Evolutionary conservation across 2,797 vertebrate species (phyloP), one percentile per base, ranked within the genome.

Genomic region (Catostomus latipinnis): DNA sequence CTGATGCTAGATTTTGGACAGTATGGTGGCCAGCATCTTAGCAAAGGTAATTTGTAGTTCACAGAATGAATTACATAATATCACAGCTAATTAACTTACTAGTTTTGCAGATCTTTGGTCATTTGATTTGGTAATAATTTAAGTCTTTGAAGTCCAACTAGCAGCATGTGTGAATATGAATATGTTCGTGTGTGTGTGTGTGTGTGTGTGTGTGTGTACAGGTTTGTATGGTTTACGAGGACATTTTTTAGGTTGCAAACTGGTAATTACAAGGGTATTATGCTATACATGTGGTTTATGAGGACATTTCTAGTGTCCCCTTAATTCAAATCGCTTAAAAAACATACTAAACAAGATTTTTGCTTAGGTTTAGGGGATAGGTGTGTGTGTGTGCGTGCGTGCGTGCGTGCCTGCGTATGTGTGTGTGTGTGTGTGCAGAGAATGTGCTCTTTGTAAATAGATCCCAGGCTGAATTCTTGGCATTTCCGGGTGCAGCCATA

Each of bases 371-470:
- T 22, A 22, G 22, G 22, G 22, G 22, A 18, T 18, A 18, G 16
- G 16, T 18, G 16, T 3, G 22, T 22, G 22, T 22, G 22, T 22
- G 22, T 22, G 22, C 2, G 22, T 22, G 22, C 2, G 22, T 22
- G 22, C 2, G 22, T 22, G 22, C 2, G 22, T 22, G 80, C 58
- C 60, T 60, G 83, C 86, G 83, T 82, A 84, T 85, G 87, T 71
- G 81, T 83, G 85, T 56, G 71, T 81, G 73, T 11, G 85, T 54
- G 80, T 84, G 82, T 84, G 84, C 78, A 88, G 86, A 91, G 90
- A 89, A 93, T 90, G 90, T 89, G 88, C 90, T 88, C 90, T 91
- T 90, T 92, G 91, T 91, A 94, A 93, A 93, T 92, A 93, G 91
- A 92, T 92, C 90, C 91, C 92, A 92, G 90, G 92, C 92, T 92